Conservation (phyloP, 2,888 invertebrate species). For the Resseliella maxima region DNA sequence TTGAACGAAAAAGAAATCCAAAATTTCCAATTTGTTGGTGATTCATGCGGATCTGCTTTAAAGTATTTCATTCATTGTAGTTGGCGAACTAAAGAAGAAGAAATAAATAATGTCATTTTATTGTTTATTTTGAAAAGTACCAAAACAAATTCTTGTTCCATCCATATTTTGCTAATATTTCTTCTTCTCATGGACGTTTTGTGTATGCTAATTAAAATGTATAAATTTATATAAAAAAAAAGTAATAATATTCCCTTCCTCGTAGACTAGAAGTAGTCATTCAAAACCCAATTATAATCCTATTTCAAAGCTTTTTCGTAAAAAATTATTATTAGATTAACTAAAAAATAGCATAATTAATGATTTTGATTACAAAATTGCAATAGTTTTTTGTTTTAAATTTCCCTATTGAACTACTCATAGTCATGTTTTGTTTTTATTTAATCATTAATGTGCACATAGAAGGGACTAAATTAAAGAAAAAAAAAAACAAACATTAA, state of each 20-base stretch:
- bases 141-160: background rate
- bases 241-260: background rate
- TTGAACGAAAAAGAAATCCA: conserved; percentile 5
- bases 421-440: too few relatives aligned
- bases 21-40: conserved; percentile 38
- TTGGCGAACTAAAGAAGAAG: background rate
- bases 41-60: background rate
- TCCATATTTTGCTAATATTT: background rate
- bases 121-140: background rate
- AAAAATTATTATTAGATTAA: too few relatives aligned
- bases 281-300: too few relatives aligned
- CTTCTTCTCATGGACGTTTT: background rate
- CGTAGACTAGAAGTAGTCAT: too few relatives aligned
- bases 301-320: too few relatives aligned
- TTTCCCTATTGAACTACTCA: too few relatives aligned
- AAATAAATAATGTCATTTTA: background rate
- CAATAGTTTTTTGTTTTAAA: too few relatives aligned
- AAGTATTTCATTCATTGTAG: conserved; percentile 6
- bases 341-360: too few relatives aligned
- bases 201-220: background rate
- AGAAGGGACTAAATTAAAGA: background rate
- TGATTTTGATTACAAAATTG: too few relatives aligned
- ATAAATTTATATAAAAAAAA: background rate
- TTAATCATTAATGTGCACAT: background rate
- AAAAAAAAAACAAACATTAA: background rate